phyloP scores from a whole-genome alignment of 2,113 vertebrate species.

The Panthera uncia region DNA sequence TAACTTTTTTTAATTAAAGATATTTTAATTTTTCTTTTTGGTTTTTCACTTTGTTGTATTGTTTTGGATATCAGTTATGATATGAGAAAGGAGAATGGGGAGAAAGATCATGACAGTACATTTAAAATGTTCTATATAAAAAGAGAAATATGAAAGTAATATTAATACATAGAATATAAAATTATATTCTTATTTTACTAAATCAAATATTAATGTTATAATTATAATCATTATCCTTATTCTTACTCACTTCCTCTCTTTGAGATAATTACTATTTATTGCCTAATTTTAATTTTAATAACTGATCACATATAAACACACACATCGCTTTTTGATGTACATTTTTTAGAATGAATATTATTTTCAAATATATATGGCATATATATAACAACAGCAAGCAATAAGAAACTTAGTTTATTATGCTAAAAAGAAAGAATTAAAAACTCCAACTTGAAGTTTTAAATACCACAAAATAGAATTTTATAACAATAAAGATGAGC shows the following conservation, averaged over 20 bases:
- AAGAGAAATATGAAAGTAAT: neutral
- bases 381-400: neutral
- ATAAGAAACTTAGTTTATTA: neutral
- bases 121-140: neutral
- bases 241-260: neutral
- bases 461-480: neutral
- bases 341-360: neutral
- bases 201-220: neutral
- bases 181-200: neutral
- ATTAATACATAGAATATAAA: neutral
- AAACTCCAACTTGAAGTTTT: neutral
- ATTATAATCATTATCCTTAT: neutral
- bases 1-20: neutral
- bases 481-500: neutral
- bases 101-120: neutral
- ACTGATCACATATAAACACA: neutral
- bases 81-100: neutral
- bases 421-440: neutral
- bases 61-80: neutral
- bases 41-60: neutral
- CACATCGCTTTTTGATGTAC: neutral
- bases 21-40: neutral
- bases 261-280: neutral
- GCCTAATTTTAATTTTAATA: neutral
- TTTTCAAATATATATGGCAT: neutral